Base-by-base conservation (phyloP, 2,113 vertebrate species). In the Carassius auratus region DNA sequence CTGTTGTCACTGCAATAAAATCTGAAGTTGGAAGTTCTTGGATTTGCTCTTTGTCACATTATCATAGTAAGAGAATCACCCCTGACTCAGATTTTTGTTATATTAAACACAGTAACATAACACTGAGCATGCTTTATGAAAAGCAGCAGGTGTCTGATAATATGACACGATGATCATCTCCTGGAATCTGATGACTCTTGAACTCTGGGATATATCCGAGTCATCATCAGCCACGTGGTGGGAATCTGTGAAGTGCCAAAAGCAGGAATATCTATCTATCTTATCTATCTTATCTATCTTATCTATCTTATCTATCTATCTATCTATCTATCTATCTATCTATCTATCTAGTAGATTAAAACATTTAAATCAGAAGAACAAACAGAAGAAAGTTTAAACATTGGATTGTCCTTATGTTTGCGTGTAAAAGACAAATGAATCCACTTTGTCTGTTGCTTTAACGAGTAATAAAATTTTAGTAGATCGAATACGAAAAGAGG, bases 91-190 rank as follows among this genome's bases (percentile, higher is more conserved):
- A 45, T 48, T 66, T 81, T 26, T 68, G n/a, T 81, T 33, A 50
- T 12, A 33, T 50, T 50, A 52, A 33, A 45, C 5, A 42, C 77
- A 7, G 50, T 79, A 23, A 81, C 5, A 0, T 4, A 80, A 66
- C 7, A 64, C 78, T 26, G 78, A 62, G 48, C 13, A 8, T 85
- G n/a, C 48, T 23, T 73, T 83, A 52, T 73, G n/a, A 71, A 82
- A 17, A 76, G 78, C 73, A 83, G 79, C 73, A 82, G 84, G 64
- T 88, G 87, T 19, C 42, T 13, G 79, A 85, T 59, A 81, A 85
- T 73, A 73, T 85, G 86, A 87, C 81, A n/a, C 86, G 23, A 26
- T 69, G 48, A 1, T 55, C 42, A 15, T 75, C 59, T 76, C 45
- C 30, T 66, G 76, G 76, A 85, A 85, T 52, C 17, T 17, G 79